phyloP scores from a whole-genome alignment of 2,797 vertebrate species.

The Phoebastria nigripes region DNA sequence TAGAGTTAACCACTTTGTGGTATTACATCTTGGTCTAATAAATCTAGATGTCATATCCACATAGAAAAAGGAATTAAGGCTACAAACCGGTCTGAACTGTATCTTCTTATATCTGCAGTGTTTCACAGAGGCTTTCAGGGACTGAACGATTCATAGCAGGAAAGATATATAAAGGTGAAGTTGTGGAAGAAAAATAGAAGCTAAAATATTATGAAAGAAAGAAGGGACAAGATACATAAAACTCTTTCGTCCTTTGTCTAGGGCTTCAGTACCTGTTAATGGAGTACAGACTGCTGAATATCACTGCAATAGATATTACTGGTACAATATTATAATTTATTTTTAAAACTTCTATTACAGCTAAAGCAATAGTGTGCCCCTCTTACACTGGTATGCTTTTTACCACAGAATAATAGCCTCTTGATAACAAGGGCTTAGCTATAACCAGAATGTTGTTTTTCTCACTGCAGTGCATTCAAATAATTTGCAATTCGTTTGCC shows the following conservation, averaged over 20 bases:
- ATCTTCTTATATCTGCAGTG: neutral
- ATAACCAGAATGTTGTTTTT: neutral
- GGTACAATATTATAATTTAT: neutral
- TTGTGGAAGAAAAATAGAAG: neutral
- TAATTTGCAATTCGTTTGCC: neutral
- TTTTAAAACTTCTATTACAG: neutral
- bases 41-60: conserved; percentile 8
- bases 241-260: neutral
- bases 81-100: neutral
- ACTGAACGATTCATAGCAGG: neutral
- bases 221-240: neutral
- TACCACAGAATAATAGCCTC: neutral
- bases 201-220: neutral
- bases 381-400: neutral
- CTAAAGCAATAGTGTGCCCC: neutral
- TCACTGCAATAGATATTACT: neutral
- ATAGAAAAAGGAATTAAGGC: neutral
- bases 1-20: neutral
- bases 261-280: neutral
- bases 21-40: conserved; percentile 19
- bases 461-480: neutral
- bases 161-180: neutral
- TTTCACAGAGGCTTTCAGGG: neutral
- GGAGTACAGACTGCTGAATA: neutral
- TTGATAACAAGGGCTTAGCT: neutral